phyloP scores from a whole-genome alignment of 2,888 invertebrate genomes.

The Cotesia congregata region DNA sequence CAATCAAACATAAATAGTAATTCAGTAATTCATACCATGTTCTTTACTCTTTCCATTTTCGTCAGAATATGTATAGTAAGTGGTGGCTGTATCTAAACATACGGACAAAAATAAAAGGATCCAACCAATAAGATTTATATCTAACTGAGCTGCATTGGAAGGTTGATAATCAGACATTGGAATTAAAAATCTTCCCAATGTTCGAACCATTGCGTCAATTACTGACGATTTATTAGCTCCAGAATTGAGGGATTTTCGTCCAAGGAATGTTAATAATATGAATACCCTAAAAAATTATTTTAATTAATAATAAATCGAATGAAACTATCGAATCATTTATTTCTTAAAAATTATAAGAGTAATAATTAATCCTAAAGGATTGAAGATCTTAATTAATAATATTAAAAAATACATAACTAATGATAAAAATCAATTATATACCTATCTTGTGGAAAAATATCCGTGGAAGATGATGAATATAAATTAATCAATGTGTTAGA shows the following conservation, averaged over 20 bases:
- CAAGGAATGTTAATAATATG: slow-evolving; percentile 87
- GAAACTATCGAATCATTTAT: too few species aligned
- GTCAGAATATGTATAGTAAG: slow-evolving; percentile 56
- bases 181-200: slow-evolving; percentile 74
- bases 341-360: too few species aligned
- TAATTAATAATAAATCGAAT: not conserved
- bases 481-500: slow-evolving; percentile 84
- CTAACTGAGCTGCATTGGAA: slow-evolving; percentile 56
- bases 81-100: slow-evolving; percentile 74
- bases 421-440: slow-evolving; percentile 60
- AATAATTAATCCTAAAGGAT: too few species aligned
- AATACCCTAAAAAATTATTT: slow-evolving; percentile 77
- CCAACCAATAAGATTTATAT: slow-evolving; percentile 76
- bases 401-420: not conserved
- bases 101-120: slow-evolving; percentile 82
- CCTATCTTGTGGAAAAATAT: slow-evolving; percentile 90
- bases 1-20: not conserved
- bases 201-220: slow-evolving; percentile 76
- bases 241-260: slow-evolving; percentile 77
- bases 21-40: slow-evolving; percentile 56
- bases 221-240: slow-evolving; percentile 75
- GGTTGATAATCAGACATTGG: slow-evolving; percentile 68
- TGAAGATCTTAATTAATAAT: not conserved
- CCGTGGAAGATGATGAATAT: slow-evolving; percentile 84
- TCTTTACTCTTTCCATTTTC: slow-evolving; percentile 67